Percentiles rank a stretch among this genome's conserved stretches.
Evolutionary conservation across 2,888 invertebrate genomes (phyloP).

Genomic region (Nesidiocoris tenuis): DNA sequence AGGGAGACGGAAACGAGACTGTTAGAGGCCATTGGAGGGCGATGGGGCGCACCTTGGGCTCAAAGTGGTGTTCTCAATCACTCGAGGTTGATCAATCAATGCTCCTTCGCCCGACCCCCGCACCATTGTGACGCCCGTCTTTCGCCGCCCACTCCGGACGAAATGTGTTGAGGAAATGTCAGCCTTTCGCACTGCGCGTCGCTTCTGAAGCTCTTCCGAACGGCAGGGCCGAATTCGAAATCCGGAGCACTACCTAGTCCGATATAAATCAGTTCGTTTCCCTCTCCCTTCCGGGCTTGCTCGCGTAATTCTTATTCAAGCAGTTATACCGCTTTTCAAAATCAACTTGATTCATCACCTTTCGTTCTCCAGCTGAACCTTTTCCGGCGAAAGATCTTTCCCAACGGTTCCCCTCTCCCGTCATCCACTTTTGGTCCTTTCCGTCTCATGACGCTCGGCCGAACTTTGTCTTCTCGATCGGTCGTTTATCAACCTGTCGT

Average conservation of each 20-base stretch:
- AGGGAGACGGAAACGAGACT: background rate
- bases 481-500: conserved; percentile 36
- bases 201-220: conserved; percentile 1
- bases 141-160: conserved; percentile 2
- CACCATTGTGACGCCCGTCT: background rate
- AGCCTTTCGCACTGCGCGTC: background rate
- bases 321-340: conserved; percentile 31
- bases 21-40: conserved; percentile 1
- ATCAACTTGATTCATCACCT: conserved; percentile 31
- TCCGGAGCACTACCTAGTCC: background rate
- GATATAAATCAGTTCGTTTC: conserved; percentile 31
- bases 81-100: conserved; percentile 31
- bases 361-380: background rate
- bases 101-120: background rate
- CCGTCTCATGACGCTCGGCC: background rate
- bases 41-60: background rate
- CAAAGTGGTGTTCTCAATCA: conserved; percentile 31
- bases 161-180: conserved; percentile 31
- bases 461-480: conserved; percentile 35
- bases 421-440: background rate
- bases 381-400: background rate
- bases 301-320: conserved; percentile 32
- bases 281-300: background rate
- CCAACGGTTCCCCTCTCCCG: background rate
- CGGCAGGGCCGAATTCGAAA: background rate